These are phyloP conservation scores for Caerostris darwini DNA, from an alignment of 1,140 invertebrate genomes.

Conservation along the genomic window DNA sequence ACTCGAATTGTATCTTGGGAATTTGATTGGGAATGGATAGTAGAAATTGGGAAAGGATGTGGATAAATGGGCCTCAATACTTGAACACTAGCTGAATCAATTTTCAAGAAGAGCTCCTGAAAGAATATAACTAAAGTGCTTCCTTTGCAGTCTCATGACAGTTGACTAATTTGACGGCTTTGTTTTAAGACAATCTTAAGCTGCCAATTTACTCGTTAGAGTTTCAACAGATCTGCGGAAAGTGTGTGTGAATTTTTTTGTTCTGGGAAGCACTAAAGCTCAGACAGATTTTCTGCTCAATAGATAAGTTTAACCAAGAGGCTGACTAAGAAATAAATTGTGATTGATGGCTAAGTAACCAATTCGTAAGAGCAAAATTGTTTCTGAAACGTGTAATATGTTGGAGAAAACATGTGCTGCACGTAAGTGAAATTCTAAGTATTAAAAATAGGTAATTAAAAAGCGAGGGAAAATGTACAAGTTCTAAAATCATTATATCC, in stretches of 20 bases:
- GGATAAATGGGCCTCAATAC: constrained; percentile 80
- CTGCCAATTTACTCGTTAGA: too few relatives aligned
- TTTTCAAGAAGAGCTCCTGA: constrained; percentile 69
- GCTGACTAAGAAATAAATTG: constrained; percentile 32
- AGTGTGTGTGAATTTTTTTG: neutral
- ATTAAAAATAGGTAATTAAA: neutral
- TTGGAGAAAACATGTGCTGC: constrained; percentile 35
- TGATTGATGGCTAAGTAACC: constrained; percentile 14
- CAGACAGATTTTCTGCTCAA: constrained; percentile 13
- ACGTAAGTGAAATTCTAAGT: constrained; percentile 27
- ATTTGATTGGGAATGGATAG: too few relatives aligned
- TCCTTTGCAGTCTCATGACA: neutral
- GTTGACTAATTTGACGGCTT: neutral
- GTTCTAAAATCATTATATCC: constrained; percentile 7
- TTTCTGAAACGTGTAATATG: constrained; percentile 41
- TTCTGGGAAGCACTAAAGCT: neutral
- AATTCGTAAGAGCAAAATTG: constrained; percentile 18
- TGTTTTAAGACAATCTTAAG: neutral
- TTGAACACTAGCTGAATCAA: constrained; percentile 49
- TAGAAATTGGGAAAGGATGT: constrained; percentile 79
- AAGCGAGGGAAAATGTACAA: neutral
- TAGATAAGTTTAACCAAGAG: constrained; percentile 44
- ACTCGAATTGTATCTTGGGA: too few relatives aligned
- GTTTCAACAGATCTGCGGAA: neutral
- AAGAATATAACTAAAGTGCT: neutral